These are phyloP conservation scores for Achroia grisella DNA, from an alignment of 1,140 invertebrate species.

Conservation along the genomic window DNA sequence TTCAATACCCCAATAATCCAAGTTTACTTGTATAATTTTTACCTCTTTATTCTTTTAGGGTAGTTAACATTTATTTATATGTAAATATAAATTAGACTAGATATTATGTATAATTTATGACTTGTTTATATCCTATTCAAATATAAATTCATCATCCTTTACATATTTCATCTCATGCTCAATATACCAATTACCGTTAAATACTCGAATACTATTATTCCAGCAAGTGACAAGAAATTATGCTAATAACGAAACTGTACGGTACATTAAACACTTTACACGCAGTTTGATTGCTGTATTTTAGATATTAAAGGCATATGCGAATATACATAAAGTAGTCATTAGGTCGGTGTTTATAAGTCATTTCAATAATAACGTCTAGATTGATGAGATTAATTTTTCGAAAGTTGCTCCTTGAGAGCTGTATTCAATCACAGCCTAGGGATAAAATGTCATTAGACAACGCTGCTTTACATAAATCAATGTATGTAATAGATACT, in stretches of 20 bases:
- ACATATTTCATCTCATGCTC: too few relatives aligned
- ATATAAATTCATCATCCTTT: too few relatives aligned
- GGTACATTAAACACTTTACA: conserved; percentile 16
- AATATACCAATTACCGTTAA: conserved; percentile 7
- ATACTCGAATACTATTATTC: conserved; percentile 6
- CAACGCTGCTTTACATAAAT: too few relatives aligned
- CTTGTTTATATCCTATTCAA: too few relatives aligned
- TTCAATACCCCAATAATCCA: too few relatives aligned
- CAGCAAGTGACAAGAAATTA: conserved; percentile 14
- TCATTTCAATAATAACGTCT: conserved; percentile 17
- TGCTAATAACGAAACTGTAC: conserved; percentile 17
- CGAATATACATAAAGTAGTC: conserved; percentile 12
- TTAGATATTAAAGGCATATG: conserved; percentile 10
- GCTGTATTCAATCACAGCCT: conserved; percentile 1
- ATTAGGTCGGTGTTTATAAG: conserved; percentile 14
- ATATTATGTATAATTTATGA: too few relatives aligned
- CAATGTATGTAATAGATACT: too few relatives aligned
- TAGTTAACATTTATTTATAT: too few relatives aligned
- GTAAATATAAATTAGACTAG: too few relatives aligned
- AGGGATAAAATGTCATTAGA: not conserved
- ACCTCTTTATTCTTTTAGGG: too few relatives aligned
- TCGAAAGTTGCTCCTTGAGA: conserved; percentile 19
- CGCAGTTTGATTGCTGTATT: conserved; percentile 7
- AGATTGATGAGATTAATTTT: conserved; percentile 16
- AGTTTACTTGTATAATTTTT: too few relatives aligned